These are phyloP conservation scores for Noctilio leporinus DNA, from an alignment of 2,113 vertebrate genomes.

Conservation along the genomic window DNA sequence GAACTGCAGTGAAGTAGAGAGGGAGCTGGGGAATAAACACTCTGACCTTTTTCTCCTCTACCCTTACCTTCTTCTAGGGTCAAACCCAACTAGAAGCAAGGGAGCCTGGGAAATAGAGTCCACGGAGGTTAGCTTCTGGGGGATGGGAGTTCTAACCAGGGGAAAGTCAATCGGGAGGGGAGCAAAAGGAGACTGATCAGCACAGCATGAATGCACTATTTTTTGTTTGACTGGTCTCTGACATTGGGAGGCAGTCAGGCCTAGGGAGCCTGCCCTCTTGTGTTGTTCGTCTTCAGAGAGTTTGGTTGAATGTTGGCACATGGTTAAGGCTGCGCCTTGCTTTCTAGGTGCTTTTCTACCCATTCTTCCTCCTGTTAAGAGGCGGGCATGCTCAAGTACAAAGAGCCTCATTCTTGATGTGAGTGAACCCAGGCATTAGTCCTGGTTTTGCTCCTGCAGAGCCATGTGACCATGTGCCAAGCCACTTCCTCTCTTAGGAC, in stretches of 20 bases:
- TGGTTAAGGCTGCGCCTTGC: neutral
- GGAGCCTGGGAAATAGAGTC: constrained; percentile 21
- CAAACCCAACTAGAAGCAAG: neutral
- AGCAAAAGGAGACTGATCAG: neutral
- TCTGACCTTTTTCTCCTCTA: neutral
- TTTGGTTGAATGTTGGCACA: neutral
- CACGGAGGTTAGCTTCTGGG: neutral
- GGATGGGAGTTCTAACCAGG: neutral
- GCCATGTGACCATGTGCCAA: neutral
- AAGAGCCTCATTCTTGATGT: neutral
- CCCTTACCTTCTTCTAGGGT: neutral
- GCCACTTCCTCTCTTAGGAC: neutral
- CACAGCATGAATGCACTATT: neutral
- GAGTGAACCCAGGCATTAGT: neutral
- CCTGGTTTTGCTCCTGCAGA: neutral
- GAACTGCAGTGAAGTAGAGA: neutral
- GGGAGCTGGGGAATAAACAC: neutral
- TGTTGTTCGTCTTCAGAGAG: neutral
- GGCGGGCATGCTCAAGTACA: neutral
- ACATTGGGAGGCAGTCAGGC: neutral
- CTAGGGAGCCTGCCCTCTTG: neutral
- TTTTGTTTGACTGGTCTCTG: neutral
- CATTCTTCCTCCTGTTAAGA: neutral
- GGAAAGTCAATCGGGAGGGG: neutral
- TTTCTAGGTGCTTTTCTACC: neutral